These are phyloP conservation scores for Timema cristinae DNA, from an alignment of 2,888 invertebrate species.

Conservation along the genomic window DNA sequence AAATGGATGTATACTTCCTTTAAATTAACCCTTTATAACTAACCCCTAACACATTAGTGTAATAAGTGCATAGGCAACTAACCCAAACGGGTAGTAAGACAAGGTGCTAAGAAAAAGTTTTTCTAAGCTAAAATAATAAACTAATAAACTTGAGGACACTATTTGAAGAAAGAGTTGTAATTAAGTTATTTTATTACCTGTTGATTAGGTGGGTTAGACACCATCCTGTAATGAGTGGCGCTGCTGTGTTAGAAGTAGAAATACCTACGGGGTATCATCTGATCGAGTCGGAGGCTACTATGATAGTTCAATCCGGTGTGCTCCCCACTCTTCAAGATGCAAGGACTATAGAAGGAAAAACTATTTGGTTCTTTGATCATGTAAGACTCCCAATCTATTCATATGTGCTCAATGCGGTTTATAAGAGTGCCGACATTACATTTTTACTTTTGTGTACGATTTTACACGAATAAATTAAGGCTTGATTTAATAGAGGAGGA, in stretches of 20 bases:
- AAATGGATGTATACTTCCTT: too few relatives aligned
- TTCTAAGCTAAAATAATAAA: too few relatives aligned
- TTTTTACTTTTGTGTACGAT: too few relatives aligned
- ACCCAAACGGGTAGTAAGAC: too few relatives aligned
- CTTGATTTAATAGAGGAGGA: too few relatives aligned
- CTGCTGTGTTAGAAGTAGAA: constrained; percentile 46
- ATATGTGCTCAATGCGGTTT: too few relatives aligned
- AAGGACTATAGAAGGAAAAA: constrained; percentile 40
- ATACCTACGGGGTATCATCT: constrained; percentile 48
- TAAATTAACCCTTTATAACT: too few relatives aligned
- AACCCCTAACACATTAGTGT: too few relatives aligned
- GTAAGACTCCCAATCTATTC: constrained; percentile 44
- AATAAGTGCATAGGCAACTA: too few relatives aligned
- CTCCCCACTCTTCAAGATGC: constrained; percentile 42
- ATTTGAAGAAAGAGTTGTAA: neutral
- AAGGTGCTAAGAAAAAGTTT: too few relatives aligned
- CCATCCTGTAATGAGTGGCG: constrained; percentile 42
- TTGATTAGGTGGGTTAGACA: constrained; percentile 43
- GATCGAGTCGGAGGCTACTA: constrained; percentile 47
- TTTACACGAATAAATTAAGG: too few relatives aligned
- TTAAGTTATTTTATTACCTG: constrained; percentile 8
- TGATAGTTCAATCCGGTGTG: constrained; percentile 35
- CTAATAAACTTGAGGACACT: neutral
- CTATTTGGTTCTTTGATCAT: constrained; percentile 49
- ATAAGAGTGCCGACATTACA: too few relatives aligned